Evolutionary conservation across 1,140 invertebrate species (phyloP).

Genomic region (Lepidurus apus): DNA sequence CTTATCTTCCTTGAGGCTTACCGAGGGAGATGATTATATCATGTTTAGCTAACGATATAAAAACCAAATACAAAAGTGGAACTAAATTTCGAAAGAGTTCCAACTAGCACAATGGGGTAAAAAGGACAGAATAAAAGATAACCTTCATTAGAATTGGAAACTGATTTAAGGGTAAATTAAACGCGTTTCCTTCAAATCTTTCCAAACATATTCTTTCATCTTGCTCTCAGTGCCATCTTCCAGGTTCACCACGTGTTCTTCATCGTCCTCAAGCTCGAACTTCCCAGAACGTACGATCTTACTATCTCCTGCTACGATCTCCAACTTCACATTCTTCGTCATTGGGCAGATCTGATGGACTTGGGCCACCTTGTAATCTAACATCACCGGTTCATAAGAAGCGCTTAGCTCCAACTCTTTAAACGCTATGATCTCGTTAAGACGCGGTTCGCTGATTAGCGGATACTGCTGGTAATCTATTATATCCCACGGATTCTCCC

Average conservation of each 20-base stretch:
- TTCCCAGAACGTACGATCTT: background rate
- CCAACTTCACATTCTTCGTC: background rate
- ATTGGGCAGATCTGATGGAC: background rate
- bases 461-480: background rate
- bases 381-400: background rate
- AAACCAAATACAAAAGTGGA: no score
- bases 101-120: no score
- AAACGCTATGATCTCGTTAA: background rate
- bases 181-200: constrained; percentile 23
- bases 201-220: background rate
- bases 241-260: background rate
- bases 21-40: constrained; percentile 50
- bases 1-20: constrained; percentile 44
- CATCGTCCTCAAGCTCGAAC: constrained; percentile 9
- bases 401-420: background rate
- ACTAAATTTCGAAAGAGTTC: no score
- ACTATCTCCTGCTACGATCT: background rate
- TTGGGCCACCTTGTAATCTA: background rate
- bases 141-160: background rate
- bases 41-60: constrained; percentile 45
- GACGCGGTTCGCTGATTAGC: constrained; percentile 9
- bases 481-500: background rate
- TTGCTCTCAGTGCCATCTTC: background rate
- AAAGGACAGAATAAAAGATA: no score
- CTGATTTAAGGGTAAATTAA: constrained; percentile 25